A percentile compares a stretch with the other conserved stretches of the same genome.
phyloP scores from a whole-genome alignment of 2,888 invertebrate species.

The Catocala fraxini region DNA sequence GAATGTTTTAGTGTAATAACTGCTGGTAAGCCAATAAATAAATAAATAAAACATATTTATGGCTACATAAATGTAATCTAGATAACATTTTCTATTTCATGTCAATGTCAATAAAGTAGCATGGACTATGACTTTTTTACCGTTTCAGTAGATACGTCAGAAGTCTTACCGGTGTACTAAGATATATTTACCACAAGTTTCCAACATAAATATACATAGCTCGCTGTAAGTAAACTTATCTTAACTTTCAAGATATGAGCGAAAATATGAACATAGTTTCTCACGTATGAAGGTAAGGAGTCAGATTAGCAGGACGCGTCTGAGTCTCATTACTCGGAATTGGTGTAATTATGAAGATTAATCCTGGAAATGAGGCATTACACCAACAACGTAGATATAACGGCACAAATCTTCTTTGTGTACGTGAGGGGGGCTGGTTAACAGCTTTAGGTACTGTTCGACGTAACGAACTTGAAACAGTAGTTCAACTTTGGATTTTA shows the following conservation, averaged over 20 bases:
- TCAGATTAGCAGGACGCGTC: slow-evolving; percentile 56
- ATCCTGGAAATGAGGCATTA: slow-evolving; percentile 59
- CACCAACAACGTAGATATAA: slow-evolving; percentile 51
- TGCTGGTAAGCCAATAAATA: too few relatives aligned
- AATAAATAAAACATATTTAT: too few relatives aligned
- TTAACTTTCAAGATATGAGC: slow-evolving; percentile 32
- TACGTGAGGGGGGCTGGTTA: slow-evolving; percentile 50
- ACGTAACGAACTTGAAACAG: slow-evolving; percentile 34
- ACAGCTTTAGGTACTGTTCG: slow-evolving; percentile 39
- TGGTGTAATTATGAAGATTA: slow-evolving; percentile 64
- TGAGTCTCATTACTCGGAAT: slow-evolving; percentile 59
- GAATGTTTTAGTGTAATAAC: too few relatives aligned
- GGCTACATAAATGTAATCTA: neutral
- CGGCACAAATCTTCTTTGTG: slow-evolving; percentile 52
- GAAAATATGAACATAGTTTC: slow-evolving; percentile 49
- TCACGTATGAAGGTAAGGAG: slow-evolving; percentile 52
- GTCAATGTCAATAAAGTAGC: neutral
- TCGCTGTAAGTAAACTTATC: slow-evolving; percentile 36
- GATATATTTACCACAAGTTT: slow-evolving; percentile 30
- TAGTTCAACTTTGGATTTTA: slow-evolving; percentile 39
- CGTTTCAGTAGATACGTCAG: slow-evolving; percentile 34
- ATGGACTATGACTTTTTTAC: slow-evolving; percentile 21
- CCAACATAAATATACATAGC: slow-evolving; percentile 42
- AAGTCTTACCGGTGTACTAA: slow-evolving; percentile 27
- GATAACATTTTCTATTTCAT: neutral